Evolutionary conservation across 2,797 vertebrate species (phyloP), one percentile per base, ranked within the genome.

Genomic region (Gymnothorax reevesii): DNA sequence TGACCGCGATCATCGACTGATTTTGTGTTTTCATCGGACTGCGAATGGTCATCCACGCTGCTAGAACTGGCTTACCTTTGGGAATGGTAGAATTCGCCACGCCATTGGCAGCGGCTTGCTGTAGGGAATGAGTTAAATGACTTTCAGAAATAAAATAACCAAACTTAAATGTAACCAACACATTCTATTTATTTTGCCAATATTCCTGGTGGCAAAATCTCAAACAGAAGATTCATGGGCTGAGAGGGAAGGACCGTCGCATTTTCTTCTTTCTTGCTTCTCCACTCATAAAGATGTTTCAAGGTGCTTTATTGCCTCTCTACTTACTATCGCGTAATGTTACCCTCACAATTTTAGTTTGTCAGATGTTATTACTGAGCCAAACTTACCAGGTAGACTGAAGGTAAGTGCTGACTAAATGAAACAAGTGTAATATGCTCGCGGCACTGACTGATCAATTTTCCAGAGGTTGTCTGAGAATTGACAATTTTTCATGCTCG

Each of bases 371-470:
- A n/a, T 69, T 69, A 25, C 22, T 69, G 64, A 69, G 64, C 64
- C 64, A n/a, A 69, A 69, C 64, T n/a, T n/a, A n/a, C 7, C 22
- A n/a, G 64, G n/a, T 69, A 25, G 22, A n/a, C 64, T 69, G 64
- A 69, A 69, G 64, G 64, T 25, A 22, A 69, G 64, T 69, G n/a
- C 64, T 69, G 64, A 69, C 25, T 25, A 69, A 69, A 69, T 10
- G n/a, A 69, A 69, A n/a, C 64, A 69, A n/a, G 64, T 69, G 64
- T 69, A 69, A 69, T n/a, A 69, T 69, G 64, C 64, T 69, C 9
- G n/a, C 64, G 2, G n/a, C 25, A n/a, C 64, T 69, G 22, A 69
- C 64, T 69, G 64, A 69, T 25, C 9, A 8, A 69, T n/a, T n/a
- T 69, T 69, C 64, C n/a, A 69, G 2, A 42, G 33, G 33, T 69